Evolutionary conservation across 2,113 vertebrate genomes (phyloP).

Genomic region (Xiphias gladius): DNA sequence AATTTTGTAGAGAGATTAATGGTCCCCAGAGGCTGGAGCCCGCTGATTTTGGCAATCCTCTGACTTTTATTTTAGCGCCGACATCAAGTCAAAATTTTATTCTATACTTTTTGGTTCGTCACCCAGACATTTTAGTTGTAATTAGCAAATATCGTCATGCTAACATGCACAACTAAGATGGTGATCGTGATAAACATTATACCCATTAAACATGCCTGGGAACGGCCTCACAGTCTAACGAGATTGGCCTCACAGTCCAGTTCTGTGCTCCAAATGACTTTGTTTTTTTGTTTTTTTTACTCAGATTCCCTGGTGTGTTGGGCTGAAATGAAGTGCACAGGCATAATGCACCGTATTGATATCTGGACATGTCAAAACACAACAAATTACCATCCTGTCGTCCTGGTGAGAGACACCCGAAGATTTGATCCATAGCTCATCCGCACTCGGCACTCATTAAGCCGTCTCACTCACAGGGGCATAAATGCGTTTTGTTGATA

Average conservation of each 20-base stretch:
- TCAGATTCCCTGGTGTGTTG: conserved; percentile 23
- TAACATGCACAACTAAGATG: background rate
- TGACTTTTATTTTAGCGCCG: background rate
- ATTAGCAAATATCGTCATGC: background rate
- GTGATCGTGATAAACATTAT: background rate
- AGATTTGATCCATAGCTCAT: conserved; percentile 76
- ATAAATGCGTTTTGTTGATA: conserved; percentile 84
- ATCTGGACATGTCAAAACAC: conserved; percentile 69
- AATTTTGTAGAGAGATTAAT: background rate
- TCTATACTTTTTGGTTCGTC: no score
- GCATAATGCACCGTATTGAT: conserved; percentile 73
- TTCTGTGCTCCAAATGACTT: background rate
- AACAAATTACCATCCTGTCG: conserved; percentile 60
- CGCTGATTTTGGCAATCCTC: background rate
- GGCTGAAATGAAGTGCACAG: conserved; percentile 63
- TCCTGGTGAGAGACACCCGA: conserved; percentile 58
- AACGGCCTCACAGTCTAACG: background rate
- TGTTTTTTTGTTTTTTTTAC: background rate
- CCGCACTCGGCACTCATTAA: conserved; percentile 64
- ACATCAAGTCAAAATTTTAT: no score
- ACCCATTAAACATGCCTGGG: background rate
- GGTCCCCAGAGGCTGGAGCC: no score
- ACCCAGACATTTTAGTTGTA: background rate
- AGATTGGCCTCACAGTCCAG: background rate
- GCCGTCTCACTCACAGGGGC: conserved; percentile 73